These are phyloP conservation scores for Caloenas nicobarica DNA, from an alignment of 2,113 vertebrate genomes.

Conservation along the genomic window DNA sequence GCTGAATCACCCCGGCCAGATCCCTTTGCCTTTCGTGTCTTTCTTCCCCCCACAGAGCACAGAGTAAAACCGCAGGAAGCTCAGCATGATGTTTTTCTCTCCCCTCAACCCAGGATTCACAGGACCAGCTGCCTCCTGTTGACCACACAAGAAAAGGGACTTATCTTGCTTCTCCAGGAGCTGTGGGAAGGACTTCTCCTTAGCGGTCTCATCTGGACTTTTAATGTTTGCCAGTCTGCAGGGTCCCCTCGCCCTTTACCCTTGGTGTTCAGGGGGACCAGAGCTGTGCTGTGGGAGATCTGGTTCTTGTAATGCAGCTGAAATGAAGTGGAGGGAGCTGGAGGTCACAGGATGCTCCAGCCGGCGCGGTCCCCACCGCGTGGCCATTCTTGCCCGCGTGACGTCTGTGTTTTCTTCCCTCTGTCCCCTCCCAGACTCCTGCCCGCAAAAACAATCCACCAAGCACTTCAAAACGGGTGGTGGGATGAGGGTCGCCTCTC, in stretches of 20 bases:
- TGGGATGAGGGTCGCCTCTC: not conserved
- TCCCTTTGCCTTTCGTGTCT: not conserved
- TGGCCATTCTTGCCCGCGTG: not conserved
- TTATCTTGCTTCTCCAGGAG: not conserved
- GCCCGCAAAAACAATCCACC: not conserved
- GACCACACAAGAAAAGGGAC: not conserved
- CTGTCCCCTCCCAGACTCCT: not conserved
- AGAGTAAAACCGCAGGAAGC: not conserved
- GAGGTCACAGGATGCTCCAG: not conserved
- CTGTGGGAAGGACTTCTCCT: not conserved
- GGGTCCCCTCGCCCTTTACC: not conserved
- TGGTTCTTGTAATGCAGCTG: not conserved
- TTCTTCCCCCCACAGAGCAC: not conserved
- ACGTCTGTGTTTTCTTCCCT: not conserved
- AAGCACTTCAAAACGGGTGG: not conserved
- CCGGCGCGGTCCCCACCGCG: rapidly evolving
- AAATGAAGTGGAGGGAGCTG: not conserved
- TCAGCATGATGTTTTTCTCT: not conserved
- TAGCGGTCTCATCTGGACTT: not conserved
- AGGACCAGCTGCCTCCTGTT: not conserved
- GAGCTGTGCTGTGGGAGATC: not conserved
- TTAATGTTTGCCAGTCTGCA: not conserved
- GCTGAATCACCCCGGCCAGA: not conserved
- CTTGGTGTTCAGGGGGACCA: not conserved
- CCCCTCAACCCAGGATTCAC: not conserved